phyloP scores from a whole-genome alignment of 2,888 invertebrate species.

The Hyalella azteca region DNA sequence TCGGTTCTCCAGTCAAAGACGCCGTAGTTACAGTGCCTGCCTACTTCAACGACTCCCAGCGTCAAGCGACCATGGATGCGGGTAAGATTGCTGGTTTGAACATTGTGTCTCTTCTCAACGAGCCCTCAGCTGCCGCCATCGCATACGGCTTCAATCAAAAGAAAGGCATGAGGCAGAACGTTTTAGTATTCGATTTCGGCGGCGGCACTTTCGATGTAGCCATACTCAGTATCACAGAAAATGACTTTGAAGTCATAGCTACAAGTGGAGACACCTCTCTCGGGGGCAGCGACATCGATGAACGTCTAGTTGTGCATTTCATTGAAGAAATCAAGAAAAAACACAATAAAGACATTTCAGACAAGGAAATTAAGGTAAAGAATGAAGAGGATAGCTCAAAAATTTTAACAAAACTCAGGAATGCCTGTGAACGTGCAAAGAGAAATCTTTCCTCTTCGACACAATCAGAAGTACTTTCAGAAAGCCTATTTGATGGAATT shows the following conservation, averaged over 20 bases:
- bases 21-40: constrained; percentile 68
- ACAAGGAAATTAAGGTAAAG: constrained; percentile 67
- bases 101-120: neutral
- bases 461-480: neutral
- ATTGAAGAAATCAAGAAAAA: neutral
- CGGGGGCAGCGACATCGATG: constrained; percentile 16
- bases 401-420: neutral
- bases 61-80: constrained; percentile 31
- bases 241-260: neutral
- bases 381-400: neutral
- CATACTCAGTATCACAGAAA: neutral
- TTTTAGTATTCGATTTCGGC: constrained; percentile 15
- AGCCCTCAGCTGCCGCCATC: constrained; percentile 25
- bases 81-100: constrained; percentile 19
- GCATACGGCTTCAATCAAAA: constrained; percentile 10
- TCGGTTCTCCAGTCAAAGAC: neutral
- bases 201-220: constrained; percentile 33
- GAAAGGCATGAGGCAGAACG: neutral
- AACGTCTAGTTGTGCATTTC: neutral
- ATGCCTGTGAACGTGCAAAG: constrained; percentile 15
- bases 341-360: constrained; percentile 29
- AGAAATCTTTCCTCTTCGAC: constrained; percentile 1
- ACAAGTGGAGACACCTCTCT: neutral
- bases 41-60: constrained; percentile 75
- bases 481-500: neutral